Percentiles rank a stretch among this genome's conserved stretches.
These are phyloP conservation scores for Lamproptera curius DNA, from an alignment of 2,888 invertebrate species.

Conservation along the genomic window DNA sequence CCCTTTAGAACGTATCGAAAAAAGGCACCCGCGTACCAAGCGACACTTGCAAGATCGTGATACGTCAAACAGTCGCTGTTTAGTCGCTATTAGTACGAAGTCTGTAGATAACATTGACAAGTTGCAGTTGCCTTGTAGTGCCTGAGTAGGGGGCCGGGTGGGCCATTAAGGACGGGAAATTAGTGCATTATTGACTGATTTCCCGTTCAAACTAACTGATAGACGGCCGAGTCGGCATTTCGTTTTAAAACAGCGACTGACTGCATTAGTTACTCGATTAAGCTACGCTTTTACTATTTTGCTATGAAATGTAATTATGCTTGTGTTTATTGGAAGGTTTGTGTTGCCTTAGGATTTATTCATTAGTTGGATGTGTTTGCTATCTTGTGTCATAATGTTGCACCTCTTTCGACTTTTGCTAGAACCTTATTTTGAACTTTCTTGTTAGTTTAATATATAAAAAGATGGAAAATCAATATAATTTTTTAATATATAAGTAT, in stretches of 20 bases:
- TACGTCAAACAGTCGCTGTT: conserved; percentile 12
- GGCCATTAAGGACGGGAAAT: conserved; percentile 75
- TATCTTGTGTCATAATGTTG: too few relatives aligned
- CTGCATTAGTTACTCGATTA: conserved; percentile 42
- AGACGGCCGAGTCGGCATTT: conserved; percentile 53
- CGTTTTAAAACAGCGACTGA: conserved; percentile 57
- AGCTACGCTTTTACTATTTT: too few relatives aligned
- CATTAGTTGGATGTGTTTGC: too few relatives aligned
- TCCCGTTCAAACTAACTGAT: conserved; percentile 72
- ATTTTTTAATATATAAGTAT: too few relatives aligned
- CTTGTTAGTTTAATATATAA: too few relatives aligned
- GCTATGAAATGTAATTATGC: too few relatives aligned
- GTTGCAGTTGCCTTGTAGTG: conserved; percentile 57
- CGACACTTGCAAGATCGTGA: conserved; percentile 2
- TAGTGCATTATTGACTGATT: conserved; percentile 78
- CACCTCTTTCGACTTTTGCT: too few relatives aligned
- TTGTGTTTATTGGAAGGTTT: too few relatives aligned
- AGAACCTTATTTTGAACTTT: too few relatives aligned
- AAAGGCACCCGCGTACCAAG: conserved; percentile 14
- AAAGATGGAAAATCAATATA: too few relatives aligned
- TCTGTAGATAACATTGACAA: conserved; percentile 28
- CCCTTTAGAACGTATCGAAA: conserved; percentile 16
- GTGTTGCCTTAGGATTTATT: too few relatives aligned
- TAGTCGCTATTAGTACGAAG: too few relatives aligned
- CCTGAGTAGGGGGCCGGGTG: conserved; percentile 53